These are phyloP conservation scores for Lasioglossum zephyrum DNA, from an alignment of 2,888 invertebrate species.

Conservation along the genomic window DNA sequence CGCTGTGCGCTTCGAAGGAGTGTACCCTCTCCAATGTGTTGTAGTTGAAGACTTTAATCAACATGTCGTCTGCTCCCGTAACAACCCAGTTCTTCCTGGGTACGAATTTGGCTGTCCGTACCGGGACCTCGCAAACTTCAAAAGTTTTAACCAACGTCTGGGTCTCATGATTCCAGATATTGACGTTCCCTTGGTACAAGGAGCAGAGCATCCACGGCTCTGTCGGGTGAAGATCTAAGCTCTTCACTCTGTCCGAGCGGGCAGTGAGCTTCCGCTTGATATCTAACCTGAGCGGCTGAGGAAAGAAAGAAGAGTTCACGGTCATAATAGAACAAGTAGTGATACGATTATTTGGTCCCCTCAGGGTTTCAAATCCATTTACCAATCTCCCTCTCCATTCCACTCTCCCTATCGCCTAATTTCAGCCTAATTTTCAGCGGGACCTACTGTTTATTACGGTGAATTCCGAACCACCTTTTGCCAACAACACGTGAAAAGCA, in stretches of 20 bases:
- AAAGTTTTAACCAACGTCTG: conserved; percentile 95
- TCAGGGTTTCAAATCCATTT: too few relatives aligned
- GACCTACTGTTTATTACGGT: too few relatives aligned
- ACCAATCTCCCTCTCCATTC: too few relatives aligned
- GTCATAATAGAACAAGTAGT: background rate
- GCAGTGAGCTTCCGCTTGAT: conserved; percentile 99
- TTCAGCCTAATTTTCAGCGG: too few relatives aligned
- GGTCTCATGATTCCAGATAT: conserved; percentile 99
- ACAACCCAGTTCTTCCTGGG: conserved; percentile 99
- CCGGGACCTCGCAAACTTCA: conserved; percentile 98
- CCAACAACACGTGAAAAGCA: too few relatives aligned
- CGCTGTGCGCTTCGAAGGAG: conserved; percentile 98
- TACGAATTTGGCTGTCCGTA: conserved; percentile 97
- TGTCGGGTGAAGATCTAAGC: conserved; percentile 98
- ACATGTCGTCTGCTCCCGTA: conserved; percentile 98
- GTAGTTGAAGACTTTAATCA: conserved; percentile 98
- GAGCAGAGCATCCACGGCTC: conserved; percentile 99
- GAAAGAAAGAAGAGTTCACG: background rate
- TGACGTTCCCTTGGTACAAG: conserved; percentile 99
- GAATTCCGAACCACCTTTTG: too few relatives aligned
- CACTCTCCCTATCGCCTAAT: too few relatives aligned
- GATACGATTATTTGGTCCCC: too few relatives aligned
- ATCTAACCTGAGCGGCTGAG: conserved; percentile 96
- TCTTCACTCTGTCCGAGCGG: conserved; percentile 98
- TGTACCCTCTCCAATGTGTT: conserved; percentile 98